Evolutionary conservation across 1,140 invertebrate genomes (phyloP).

Genomic region (Atta cephalotes): DNA sequence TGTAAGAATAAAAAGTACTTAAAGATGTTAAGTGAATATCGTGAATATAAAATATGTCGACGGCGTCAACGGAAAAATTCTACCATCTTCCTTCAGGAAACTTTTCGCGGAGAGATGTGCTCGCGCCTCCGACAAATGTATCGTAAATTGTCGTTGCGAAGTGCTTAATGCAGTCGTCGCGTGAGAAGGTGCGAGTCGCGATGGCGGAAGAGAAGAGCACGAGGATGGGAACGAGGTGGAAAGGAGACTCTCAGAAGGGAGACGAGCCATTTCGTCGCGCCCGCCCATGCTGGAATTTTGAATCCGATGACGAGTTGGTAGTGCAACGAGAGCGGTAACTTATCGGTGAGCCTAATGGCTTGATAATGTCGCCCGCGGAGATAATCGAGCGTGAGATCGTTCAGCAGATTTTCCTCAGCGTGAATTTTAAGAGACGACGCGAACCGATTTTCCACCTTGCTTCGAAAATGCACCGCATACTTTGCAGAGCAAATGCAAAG

Average conservation of each 20-base stretch:
- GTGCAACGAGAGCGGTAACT: slow-evolving; percentile 72
- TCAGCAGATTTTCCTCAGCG: slow-evolving; percentile 68
- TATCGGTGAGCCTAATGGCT: slow-evolving; percentile 81
- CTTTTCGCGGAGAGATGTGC: slow-evolving; percentile 61
- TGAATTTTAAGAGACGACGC: slow-evolving; percentile 60
- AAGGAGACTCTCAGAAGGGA: slow-evolving; percentile 69
- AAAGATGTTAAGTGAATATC: slow-evolving; percentile 18
- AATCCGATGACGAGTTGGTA: slow-evolving; percentile 77
- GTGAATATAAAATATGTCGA: slow-evolving; percentile 22
- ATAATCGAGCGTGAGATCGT: slow-evolving; percentile 83
- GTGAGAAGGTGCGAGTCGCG: slow-evolving; percentile 66
- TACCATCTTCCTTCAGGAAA: slow-evolving; percentile 52
- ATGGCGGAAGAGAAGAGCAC: slow-evolving; percentile 63
- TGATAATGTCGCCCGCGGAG: slow-evolving; percentile 81
- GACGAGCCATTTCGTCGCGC: slow-evolving; percentile 71
- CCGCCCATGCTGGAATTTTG: slow-evolving; percentile 74
- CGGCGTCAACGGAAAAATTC: slow-evolving; percentile 8
- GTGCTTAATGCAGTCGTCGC: slow-evolving; percentile 84
- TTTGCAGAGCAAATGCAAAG: neutral
- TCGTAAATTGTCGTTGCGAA: slow-evolving; percentile 85
- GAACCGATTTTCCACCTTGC: slow-evolving; percentile 64
- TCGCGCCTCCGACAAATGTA: slow-evolving; percentile 82
- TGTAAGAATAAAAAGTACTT: neutral
- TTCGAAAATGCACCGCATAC: slow-evolving; percentile 37
- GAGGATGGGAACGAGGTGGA: slow-evolving; percentile 62